Evolutionary conservation across 2,888 invertebrate genomes (phyloP), one percentile per base, ranked within the genome.

Genomic region (Fragum sueziense): DNA sequence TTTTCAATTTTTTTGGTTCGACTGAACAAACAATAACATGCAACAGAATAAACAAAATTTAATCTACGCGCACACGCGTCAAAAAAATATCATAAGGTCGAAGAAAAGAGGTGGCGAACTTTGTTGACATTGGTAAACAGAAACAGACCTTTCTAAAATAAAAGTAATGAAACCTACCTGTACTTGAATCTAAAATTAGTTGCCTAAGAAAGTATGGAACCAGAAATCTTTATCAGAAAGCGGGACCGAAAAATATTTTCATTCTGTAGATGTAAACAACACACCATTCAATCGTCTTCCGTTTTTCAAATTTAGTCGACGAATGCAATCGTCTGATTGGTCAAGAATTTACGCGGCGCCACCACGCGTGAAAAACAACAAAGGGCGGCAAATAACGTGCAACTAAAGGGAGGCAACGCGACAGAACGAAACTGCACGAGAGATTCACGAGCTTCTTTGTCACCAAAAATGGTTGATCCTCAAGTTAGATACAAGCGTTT

Each of bases 271-370:
- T 68, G 79, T 79, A 79, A 79, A 79, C 74, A 79, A 33, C 34
- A 57, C 74, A 72, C 79, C 78, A 71, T 70, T 59, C 61, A 59
- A 59, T 57, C 33, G 29, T n/a, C 31, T 59, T 57, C 20, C 68
- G 29, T 27, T 51, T 74, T 85, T 85, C 76, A 76, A 85, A 85
- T 79, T 83, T 79, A 68, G 85, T 76, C 59, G 70, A 71, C 51
- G 51, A 74, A 76, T 61, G 68, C 34, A 34, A 54, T 57, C 27
- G 17, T 59, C n/a, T 81, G 73, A 85, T 85, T 85, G 85, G 85
- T 62, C 34, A 59, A 51, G 25, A 25, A 14, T 22, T 27, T 6
- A 17, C n/a, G 65, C 65, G 25, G 9, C 41, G 65, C 65, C 65
- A n/a, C 41, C 65, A 34, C n/a, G 34, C 27, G 25, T 6, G 4